phyloP scores from a whole-genome alignment of 2,797 vertebrate species.

The Decapterus maruadsi region DNA sequence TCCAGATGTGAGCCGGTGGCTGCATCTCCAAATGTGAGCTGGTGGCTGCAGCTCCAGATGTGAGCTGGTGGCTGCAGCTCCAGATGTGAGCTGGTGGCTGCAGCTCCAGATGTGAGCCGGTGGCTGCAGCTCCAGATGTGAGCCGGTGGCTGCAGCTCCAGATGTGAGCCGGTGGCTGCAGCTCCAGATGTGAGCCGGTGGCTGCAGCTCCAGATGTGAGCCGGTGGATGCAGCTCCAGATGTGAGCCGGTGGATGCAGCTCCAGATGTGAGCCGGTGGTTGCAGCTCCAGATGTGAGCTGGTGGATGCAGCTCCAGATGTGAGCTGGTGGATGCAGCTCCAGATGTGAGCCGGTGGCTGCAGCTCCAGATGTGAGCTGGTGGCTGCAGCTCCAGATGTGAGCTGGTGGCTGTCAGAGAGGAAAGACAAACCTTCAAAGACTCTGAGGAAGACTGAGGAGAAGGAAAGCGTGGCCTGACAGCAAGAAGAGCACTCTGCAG shows the following conservation, averaged over 20 bases:
- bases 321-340: too few species aligned
- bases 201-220: slow-evolving; percentile 15
- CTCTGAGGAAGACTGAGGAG: slow-evolving; percentile 6
- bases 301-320: slow-evolving; percentile 15
- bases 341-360: too few species aligned
- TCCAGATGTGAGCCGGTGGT: slow-evolving; percentile 4
- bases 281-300: too few species aligned
- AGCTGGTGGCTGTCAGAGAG: not conserved
- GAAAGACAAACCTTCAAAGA: slow-evolving; percentile 44
- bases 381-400: slow-evolving; percentile 11
- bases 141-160: too few species aligned
- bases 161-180: too few species aligned
- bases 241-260: too few species aligned
- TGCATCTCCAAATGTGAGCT: too few species aligned
- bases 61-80: too few species aligned
- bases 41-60: slow-evolving; percentile 16
- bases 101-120: slow-evolving; percentile 15
- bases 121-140: slow-evolving; percentile 15
- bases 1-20: too few species aligned
- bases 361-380: slow-evolving; percentile 15
- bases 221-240: too few species aligned
- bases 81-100: too few species aligned
- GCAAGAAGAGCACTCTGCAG: slow-evolving; percentile 13
- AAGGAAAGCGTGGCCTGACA: slow-evolving; percentile 7
- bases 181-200: slow-evolving; percentile 19